Percentiles rank a stretch among this genome's conserved stretches.
Conservation (phyloP, 2,113 vertebrate species). For the Anhinga anhinga region DNA sequence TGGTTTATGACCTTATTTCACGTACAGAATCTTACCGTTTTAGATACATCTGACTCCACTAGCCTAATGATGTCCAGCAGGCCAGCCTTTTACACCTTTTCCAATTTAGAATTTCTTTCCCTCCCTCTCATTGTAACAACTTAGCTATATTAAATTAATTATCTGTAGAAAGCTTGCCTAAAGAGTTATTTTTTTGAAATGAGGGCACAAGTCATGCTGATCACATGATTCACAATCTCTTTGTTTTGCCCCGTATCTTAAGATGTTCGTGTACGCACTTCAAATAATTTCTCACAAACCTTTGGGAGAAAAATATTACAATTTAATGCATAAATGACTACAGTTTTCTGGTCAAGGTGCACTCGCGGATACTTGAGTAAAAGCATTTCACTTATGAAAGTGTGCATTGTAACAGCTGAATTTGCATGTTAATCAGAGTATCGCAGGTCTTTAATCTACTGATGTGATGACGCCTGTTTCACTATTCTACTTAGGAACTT, state of each 20-base stretch:
- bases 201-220: neutral
- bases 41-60: neutral
- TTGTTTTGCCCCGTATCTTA: neutral
- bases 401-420: neutral
- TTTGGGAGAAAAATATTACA: neutral
- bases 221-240: neutral
- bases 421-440: neutral
- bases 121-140: neutral
- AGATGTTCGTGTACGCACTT: neutral
- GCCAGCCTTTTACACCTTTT: fast-evolving
- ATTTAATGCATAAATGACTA: neutral
- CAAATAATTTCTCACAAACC: neutral
- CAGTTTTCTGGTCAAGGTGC: neutral
- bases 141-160: neutral
- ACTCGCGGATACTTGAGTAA: neutral
- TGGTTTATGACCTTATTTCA: neutral
- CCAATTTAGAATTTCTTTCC: neutral
- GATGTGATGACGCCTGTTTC: neutral
- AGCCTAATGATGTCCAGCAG: neutral
- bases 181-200: neutral
- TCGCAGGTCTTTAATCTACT: neutral
- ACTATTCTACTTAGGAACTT: neutral
- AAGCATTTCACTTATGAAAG: neutral
- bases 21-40: neutral
- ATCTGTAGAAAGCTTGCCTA: neutral